Conservation (phyloP, 2,888 invertebrate species). For the Aphelenchoides bicaudatus region DNA sequence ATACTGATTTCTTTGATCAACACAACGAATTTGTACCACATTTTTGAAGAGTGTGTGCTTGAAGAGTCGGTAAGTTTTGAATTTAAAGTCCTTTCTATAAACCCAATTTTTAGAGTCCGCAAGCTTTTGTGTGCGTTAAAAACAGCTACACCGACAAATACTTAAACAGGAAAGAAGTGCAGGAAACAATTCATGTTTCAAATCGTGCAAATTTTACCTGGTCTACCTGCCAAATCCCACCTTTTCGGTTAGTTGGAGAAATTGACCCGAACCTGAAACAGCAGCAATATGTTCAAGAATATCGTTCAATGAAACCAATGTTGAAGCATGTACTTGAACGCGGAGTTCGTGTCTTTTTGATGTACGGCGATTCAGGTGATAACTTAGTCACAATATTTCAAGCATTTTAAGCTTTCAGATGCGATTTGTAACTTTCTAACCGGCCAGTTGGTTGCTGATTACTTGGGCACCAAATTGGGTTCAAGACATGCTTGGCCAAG, state of each 20-base stretch:
- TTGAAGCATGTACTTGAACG: neutral
- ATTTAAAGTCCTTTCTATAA: too few species aligned
- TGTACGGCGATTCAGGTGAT: too few species aligned
- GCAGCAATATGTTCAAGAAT: too few species aligned
- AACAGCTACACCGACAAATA: neutral
- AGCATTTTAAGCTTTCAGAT: too few species aligned
- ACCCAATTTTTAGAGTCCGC: too few species aligned
- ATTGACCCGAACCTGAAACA: too few species aligned
- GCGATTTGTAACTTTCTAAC: conserved; percentile 8
- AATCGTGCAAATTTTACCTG: neutral
- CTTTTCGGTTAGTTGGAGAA: too few species aligned
- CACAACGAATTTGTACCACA: conserved; percentile 5
- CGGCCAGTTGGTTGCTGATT: neutral
- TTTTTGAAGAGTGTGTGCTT: neutral
- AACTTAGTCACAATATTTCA: too few species aligned
- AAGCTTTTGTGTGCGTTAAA: too few species aligned
- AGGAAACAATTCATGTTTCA: neutral
- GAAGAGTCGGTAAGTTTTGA: too few species aligned
- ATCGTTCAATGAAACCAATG: too few species aligned
- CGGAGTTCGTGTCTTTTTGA: neutral
- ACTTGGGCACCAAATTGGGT: neutral
- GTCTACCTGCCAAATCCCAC: neutral
- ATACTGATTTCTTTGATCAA: neutral
- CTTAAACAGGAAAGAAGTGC: conserved; percentile 1
- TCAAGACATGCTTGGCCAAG: neutral